Evolutionary conservation across 2,888 invertebrate species (phyloP), one percentile per base, ranked within the genome.

Genomic region (Orthonychiurus folsomi): DNA sequence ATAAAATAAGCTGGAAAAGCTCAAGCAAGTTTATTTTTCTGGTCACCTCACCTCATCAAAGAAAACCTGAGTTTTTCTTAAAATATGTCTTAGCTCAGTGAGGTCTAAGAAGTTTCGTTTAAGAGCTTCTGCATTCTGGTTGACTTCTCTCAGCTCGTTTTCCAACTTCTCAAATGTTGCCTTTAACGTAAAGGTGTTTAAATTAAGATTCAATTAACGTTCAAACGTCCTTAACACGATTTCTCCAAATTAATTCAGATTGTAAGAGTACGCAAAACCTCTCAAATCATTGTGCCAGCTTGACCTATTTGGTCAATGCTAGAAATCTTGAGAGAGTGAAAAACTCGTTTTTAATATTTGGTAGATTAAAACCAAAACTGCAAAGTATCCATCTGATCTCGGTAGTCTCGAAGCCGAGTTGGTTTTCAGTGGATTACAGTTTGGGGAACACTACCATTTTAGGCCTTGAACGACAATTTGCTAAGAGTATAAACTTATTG

Each of bases 81-180:
- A 82, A 74, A 99, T 96, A 76, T 96, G 95, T 77, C 93, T 94
- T 71, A 99, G 81, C 78, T 99, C 99, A 0, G 95, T 94, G 67
- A 99, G 81, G 79, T 97, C 97, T 69, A 94, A 82, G 77, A 86
- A 96, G 77, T 96, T 97, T 74, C 93, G 86, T 76, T 95, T 95
- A 69, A 97, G 80, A 48, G 96, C 94, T 78, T 97, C 97, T 0
- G 96, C 94, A 79, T 97, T 99, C 75, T 93, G 93, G 77, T 96
- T 97, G 23, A 99, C 95, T 80, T 99, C 97, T n/a, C 94, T 85
- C 66, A 99, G 81, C 77, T 99, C 97, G 76, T 93, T 93, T 78
- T 99, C 97, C 57, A 96, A 81, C 78, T 96, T 97, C 76, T 92
- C 91, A 77, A 92, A 92, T 3, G 91, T 91, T 1, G 91, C 91